phyloP scores from a whole-genome alignment of 2,888 invertebrate species.

The Ellobium chinense region DNA sequence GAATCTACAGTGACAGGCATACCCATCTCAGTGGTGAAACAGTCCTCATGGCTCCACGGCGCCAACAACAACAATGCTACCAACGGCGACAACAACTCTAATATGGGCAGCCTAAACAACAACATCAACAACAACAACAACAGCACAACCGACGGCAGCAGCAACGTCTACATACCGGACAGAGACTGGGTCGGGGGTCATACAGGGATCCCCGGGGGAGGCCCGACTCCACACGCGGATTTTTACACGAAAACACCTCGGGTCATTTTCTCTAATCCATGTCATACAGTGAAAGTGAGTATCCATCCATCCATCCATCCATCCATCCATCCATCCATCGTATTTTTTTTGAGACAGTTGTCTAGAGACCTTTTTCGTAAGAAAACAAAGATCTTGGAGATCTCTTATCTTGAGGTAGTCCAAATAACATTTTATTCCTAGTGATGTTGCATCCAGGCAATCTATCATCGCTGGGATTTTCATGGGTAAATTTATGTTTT shows the following conservation, averaged over 20 bases:
- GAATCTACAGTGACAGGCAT: slow-evolving; percentile 66
- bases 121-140: slow-evolving; percentile 24
- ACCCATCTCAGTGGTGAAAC: slow-evolving; percentile 72
- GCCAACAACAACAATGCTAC: slow-evolving; percentile 24
- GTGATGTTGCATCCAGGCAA: too few species aligned
- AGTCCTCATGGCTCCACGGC: slow-evolving; percentile 70
- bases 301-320: neutral
- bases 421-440: too few species aligned
- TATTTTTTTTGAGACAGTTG: too few species aligned
- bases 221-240: too few species aligned
- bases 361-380: too few species aligned
- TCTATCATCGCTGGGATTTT: too few species aligned
- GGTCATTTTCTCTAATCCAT: slow-evolving; percentile 45
- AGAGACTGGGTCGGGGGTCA: slow-evolving; percentile 45
- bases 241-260: slow-evolving; percentile 40
- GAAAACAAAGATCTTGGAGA: too few species aligned
- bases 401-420: too few species aligned
- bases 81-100: slow-evolving; percentile 32
- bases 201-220: too few species aligned
- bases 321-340: neutral
- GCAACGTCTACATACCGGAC: slow-evolving; percentile 6
- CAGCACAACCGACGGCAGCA: neutral
- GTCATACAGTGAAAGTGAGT: slow-evolving; percentile 48
- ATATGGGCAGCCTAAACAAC: slow-evolving; percentile 29
- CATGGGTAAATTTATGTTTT: too few species aligned